phyloP scores from a whole-genome alignment of 2,113 vertebrate genomes.

The Tinamus guttatus region DNA sequence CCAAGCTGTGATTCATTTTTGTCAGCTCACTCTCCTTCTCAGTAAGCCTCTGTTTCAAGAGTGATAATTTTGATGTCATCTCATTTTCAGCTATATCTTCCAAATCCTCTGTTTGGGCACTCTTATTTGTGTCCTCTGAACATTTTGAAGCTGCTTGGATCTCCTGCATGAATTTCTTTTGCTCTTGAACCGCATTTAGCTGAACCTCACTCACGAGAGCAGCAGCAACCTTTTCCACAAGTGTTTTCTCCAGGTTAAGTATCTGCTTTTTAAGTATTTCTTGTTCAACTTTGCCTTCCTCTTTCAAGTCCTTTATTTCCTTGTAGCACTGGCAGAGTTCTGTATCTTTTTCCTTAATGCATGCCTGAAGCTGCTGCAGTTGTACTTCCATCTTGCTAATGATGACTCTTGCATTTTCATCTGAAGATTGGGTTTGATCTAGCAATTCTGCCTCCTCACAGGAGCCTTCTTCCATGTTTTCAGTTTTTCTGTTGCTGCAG shows the following conservation, averaged over 20 bases:
- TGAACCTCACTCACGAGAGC: slow-evolving; percentile 86
- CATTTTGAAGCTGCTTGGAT: not conserved
- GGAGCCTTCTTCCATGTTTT: slow-evolving; percentile 59
- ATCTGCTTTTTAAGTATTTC: slow-evolving; percentile 78
- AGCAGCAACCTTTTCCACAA: slow-evolving; percentile 86
- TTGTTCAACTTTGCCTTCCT: slow-evolving; percentile 75
- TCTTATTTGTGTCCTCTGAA: slow-evolving; percentile 17
- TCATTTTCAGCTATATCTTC: slow-evolving; percentile 19
- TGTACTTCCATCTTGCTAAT: slow-evolving; percentile 71
- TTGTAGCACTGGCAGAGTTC: slow-evolving; percentile 78
- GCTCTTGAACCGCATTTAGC: slow-evolving; percentile 84
- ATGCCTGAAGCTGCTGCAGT: slow-evolving; percentile 80
- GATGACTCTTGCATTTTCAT: slow-evolving; percentile 72
- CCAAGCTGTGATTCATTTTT: slow-evolving; percentile 80
- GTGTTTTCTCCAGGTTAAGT: slow-evolving; percentile 80
- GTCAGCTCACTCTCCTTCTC: slow-evolving; percentile 85
- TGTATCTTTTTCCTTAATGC: slow-evolving; percentile 80
- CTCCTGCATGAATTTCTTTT: slow-evolving; percentile 37
- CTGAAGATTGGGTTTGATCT: slow-evolving; percentile 78
- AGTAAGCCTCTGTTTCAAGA: slow-evolving; percentile 81
- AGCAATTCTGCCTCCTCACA: slow-evolving; percentile 72
- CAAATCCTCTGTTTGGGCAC: not conserved
- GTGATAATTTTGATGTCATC: slow-evolving; percentile 65
- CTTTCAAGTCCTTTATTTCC: slow-evolving; percentile 77
- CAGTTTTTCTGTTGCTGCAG: slow-evolving; percentile 6